Conservation (phyloP, 1,140 invertebrate genomes). For the Pissodes strobi region DNA sequence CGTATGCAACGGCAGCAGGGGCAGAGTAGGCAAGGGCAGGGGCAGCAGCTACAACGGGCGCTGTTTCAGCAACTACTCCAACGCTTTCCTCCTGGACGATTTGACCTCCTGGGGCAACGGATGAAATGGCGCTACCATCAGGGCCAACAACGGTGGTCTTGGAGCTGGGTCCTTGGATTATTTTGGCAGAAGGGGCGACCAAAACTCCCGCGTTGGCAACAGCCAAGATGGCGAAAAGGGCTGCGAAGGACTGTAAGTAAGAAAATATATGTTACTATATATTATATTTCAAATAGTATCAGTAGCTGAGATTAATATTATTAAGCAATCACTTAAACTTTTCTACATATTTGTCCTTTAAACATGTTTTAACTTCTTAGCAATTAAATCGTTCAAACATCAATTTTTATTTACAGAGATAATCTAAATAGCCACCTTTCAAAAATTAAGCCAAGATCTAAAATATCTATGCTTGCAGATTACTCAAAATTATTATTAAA, state of each 20-base stretch:
- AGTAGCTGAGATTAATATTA: too few relatives aligned
- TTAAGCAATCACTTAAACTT: too few relatives aligned
- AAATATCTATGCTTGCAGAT: too few relatives aligned
- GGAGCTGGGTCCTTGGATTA: conserved; percentile 42
- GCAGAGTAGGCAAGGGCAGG: not conserved
- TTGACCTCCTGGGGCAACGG: conserved; percentile 38
- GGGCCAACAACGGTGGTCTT: conserved; percentile 39
- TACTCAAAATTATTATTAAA: too few relatives aligned
- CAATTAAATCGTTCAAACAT: too few relatives aligned
- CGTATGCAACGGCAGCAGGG: conserved; percentile 5
- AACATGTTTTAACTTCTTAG: too few relatives aligned
- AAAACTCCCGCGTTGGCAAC: conserved; percentile 33
- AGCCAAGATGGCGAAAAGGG: conserved; percentile 8
- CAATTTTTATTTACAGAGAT: too few relatives aligned
- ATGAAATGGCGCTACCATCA: conserved; percentile 40
- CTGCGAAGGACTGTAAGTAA: not conserved
- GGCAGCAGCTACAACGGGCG: conserved; percentile 16
- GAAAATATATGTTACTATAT: too few relatives aligned
- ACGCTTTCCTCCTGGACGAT: conserved; percentile 34
- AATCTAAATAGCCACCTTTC: too few relatives aligned
- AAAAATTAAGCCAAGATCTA: too few relatives aligned
- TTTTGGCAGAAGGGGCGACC: conserved; percentile 29
- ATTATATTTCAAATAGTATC: too few relatives aligned
- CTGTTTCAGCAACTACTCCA: conserved; percentile 24
- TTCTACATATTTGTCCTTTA: too few relatives aligned